phyloP scores from a whole-genome alignment of 2,113 vertebrate species.

The Pampusana beccarii region DNA sequence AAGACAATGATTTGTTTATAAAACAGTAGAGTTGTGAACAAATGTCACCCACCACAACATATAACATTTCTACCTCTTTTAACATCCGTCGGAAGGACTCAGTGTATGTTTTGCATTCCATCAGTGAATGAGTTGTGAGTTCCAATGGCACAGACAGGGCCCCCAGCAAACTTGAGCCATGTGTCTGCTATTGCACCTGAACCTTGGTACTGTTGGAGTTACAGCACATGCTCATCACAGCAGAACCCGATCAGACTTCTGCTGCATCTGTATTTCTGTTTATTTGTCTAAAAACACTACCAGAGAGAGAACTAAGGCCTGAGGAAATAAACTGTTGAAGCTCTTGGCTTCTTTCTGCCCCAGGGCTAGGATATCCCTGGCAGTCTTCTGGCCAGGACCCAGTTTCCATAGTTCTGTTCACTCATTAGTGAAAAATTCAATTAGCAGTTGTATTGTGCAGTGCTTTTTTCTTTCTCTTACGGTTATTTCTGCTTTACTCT shows the following conservation, averaged over 20 bases:
- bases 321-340: neutral
- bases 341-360: neutral
- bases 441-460: neutral
- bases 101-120: neutral
- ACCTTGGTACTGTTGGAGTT: neutral
- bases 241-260: neutral
- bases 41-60: neutral
- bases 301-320: neutral
- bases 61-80: neutral
- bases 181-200: neutral
- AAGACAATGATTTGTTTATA: neutral
- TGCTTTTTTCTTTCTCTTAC: neutral
- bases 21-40: neutral
- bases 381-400: neutral
- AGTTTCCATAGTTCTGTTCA: neutral
- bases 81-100: neutral
- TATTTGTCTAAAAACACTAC: neutral
- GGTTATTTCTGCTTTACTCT: neutral
- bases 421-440: neutral
- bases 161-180: neutral
- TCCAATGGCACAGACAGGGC: neutral
- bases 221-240: accelerated
- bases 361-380: neutral
- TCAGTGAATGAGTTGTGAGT: neutral
- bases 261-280: neutral